Evolutionary conservation across 2,113 vertebrate species (phyloP), one percentile per base, ranked within the genome.

Genomic region (Ursus arctos): DNA sequence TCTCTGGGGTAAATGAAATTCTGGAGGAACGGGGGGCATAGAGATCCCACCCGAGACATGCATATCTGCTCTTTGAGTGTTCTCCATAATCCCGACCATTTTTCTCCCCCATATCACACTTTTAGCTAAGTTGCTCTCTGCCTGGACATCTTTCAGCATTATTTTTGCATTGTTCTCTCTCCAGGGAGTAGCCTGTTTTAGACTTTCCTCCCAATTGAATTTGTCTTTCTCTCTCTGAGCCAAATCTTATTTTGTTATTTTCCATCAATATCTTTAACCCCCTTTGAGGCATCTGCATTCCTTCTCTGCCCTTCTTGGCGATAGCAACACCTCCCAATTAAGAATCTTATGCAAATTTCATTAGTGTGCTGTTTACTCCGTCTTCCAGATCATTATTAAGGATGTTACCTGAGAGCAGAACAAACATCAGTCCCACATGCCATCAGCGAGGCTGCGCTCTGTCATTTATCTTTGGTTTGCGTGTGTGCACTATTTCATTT

Each of bases 211-310:
- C 94, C 96, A 72, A 47, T 69, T 97, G 97, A 94, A 94, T 97
- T 93, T 98, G 95, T 94, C 95, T 97, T 97, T 96, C 94, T 97
- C 94, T 95, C 91, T 93, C 67, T 6, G 82, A 97, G 97, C 95
- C 97, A 91, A 95, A 93, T 86, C 94, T 91, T 74, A 96, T 96
- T 97, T 94, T 87, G 94, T 93, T 93, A 69, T 94, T 98, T 98
- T 91, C 91, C 97, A 84, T 91, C 15, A 6, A 72, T n/a, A 65
- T 57, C 91, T 94, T 77, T 83, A 94, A 61, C 72, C 77, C 65
- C 81, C 72, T 96, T 31, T 7, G 72, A 95, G 81, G 65, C 59
- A 14, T 43, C 88, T 53, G 59, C 59, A 31, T 71, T 4, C 4
- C 43, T 74, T 77, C 72, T 33, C 83, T 71, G 92, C 79, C 77